These are phyloP conservation scores for Drosophila quinaria DNA, from an alignment of 2,888 invertebrate genomes.

Conservation along the genomic window DNA sequence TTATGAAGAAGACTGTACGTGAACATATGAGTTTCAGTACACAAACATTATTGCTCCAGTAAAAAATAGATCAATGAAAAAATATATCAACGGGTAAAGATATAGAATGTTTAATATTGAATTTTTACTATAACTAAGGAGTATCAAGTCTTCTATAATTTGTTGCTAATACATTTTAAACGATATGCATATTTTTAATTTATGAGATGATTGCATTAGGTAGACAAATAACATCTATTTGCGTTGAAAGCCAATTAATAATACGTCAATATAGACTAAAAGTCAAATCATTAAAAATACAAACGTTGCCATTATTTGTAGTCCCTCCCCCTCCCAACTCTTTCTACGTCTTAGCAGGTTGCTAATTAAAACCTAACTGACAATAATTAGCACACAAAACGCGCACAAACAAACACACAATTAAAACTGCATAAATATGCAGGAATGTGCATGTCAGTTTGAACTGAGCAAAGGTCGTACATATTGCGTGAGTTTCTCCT, in stretches of 20 bases:
- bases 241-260: conserved; percentile 45
- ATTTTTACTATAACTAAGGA: not conserved
- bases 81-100: no score
- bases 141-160: not conserved
- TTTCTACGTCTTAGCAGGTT: not conserved
- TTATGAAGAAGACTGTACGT: no score
- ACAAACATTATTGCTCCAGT: no score
- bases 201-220: conserved; percentile 13
- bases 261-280: conserved; percentile 13
- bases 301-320: conserved; percentile 32
- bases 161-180: no score
- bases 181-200: not conserved
- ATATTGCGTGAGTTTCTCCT: not conserved
- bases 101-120: no score
- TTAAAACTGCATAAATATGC: conserved; percentile 81
- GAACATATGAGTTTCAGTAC: no score
- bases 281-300: conserved; percentile 30
- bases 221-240: conserved; percentile 26
- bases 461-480: conserved; percentile 47
- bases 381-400: conserved; percentile 75
- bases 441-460: conserved; percentile 66
- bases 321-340: not conserved
- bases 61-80: no score
- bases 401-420: conserved; percentile 72
- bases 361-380: conserved; percentile 70